Evolutionary conservation across 2,797 vertebrate genomes (phyloP).

Genomic region (Myripristis murdjan): DNA sequence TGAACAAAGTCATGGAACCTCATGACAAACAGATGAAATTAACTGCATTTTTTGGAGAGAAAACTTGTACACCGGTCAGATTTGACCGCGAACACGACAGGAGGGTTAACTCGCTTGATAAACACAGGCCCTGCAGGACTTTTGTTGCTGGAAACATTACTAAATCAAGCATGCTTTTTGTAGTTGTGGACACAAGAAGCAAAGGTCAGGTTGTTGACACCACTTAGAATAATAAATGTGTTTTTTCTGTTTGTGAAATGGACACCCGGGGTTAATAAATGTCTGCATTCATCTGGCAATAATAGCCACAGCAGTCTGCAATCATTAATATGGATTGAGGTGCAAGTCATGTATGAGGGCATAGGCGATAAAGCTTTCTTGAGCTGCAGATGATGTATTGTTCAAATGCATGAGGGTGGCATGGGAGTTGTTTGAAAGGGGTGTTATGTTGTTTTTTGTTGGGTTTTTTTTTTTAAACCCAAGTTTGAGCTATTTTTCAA

Average conservation of each 20-base stretch:
- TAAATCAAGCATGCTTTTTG: constrained; percentile 56
- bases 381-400: constrained; percentile 20
- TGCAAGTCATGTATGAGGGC: constrained; percentile 42
- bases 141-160: constrained; percentile 36
- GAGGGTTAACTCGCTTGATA: too few relatives aligned
- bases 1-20: too few relatives aligned
- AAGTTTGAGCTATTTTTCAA: too few relatives aligned
- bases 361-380: constrained; percentile 22
- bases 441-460: too few relatives aligned
- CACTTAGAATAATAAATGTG: constrained; percentile 70
- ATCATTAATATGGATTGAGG: constrained; percentile 71
- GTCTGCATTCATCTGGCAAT: constrained; percentile 65
- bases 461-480: not conserved
- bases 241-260: constrained; percentile 55
- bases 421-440: too few relatives aligned
- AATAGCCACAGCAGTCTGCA: constrained; percentile 50
- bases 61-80: too few relatives aligned
- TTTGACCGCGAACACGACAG: too few relatives aligned
- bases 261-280: constrained; percentile 67
- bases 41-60: too few relatives aligned
- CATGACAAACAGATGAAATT: too few relatives aligned
- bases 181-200: constrained; percentile 22
- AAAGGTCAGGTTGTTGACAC: constrained; percentile 63
- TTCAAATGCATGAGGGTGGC: not conserved
- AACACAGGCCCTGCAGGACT: constrained; percentile 36